Percentiles rank a stretch among this genome's conserved stretches.
phyloP scores from a whole-genome alignment of 2,113 vertebrate species.

The Emydura subglobosa region DNA sequence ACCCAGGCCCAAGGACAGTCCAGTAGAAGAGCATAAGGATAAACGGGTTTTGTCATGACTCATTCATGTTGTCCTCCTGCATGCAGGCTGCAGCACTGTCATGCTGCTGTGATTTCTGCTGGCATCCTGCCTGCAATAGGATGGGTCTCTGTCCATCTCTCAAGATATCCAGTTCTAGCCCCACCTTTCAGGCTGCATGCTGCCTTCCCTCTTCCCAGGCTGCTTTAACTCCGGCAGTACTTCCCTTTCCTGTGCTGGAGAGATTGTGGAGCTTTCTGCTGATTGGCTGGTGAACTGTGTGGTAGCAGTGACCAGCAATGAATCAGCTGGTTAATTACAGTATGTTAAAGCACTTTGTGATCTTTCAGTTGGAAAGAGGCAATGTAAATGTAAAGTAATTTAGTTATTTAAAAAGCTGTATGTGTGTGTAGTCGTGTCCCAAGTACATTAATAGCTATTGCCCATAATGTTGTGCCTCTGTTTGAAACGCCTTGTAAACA shows the following conservation, averaged over 20 bases:
- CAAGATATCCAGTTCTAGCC: not conserved
- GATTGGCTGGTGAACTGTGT: not conserved
- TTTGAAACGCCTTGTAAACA: not conserved
- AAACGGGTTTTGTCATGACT: not conserved
- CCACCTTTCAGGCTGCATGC: not conserved
- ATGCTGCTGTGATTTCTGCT: no score
- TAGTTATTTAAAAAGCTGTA: not conserved
- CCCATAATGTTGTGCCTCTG: not conserved
- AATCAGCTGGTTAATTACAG: not conserved
- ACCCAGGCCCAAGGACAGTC: not conserved
- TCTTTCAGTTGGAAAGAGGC: not conserved
- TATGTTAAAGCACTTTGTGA: not conserved
- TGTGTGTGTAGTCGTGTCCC: conserved; percentile 2
- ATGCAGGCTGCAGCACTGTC: not conserved
- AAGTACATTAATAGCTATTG: not conserved
- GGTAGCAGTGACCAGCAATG: not conserved
- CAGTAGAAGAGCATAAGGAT: not conserved
- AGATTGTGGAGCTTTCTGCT: not conserved
- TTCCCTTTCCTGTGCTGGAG: not conserved
- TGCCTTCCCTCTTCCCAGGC: not conserved
- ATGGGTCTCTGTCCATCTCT: not conserved
- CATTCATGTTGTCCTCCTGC: no score
- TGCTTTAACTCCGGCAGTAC: not conserved
- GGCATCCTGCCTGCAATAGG: not conserved
- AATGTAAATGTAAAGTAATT: conserved; percentile 16